Conservation (phyloP, 2,797 vertebrate species). For the Podargus strigoides region DNA sequence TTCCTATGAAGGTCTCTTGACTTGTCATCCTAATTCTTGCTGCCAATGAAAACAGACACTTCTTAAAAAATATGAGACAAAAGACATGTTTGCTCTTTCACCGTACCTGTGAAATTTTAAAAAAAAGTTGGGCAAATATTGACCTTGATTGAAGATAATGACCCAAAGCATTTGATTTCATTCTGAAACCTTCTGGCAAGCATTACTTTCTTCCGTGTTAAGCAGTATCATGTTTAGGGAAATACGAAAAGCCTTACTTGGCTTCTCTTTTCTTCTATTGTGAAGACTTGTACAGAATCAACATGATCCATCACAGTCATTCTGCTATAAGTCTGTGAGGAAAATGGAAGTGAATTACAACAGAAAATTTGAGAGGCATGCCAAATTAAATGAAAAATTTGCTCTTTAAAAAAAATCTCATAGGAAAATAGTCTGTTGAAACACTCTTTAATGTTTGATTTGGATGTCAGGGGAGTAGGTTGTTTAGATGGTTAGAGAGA, state of each 20-base stretch:
- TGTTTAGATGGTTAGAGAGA: not conserved
- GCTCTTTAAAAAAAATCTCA: not conserved
- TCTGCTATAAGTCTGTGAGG: not conserved
- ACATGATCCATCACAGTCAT: not conserved
- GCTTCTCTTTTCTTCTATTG: not conserved
- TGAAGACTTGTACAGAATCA: not conserved
- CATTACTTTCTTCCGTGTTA: not conserved
- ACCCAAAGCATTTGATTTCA: not conserved
- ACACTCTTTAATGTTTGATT: not conserved
- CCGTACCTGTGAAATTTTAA: not conserved
- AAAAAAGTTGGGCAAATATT: not conserved
- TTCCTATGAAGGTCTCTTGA: not conserved
- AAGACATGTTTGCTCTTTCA: not conserved
- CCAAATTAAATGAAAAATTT: not conserved
- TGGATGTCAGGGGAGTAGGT: not conserved
- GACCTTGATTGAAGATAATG: not conserved
- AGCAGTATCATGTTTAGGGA: not conserved
- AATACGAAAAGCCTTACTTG: not conserved
- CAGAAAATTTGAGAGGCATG: not conserved
- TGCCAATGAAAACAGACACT: not conserved
- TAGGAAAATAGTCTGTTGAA: not conserved
- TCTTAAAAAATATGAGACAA: not conserved
- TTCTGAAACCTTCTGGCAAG: not conserved
- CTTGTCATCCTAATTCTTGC: not conserved
- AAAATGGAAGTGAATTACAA: not conserved